Conservation (phyloP, 1,140 invertebrate species). For the Diorhabda sublineata region DNA sequence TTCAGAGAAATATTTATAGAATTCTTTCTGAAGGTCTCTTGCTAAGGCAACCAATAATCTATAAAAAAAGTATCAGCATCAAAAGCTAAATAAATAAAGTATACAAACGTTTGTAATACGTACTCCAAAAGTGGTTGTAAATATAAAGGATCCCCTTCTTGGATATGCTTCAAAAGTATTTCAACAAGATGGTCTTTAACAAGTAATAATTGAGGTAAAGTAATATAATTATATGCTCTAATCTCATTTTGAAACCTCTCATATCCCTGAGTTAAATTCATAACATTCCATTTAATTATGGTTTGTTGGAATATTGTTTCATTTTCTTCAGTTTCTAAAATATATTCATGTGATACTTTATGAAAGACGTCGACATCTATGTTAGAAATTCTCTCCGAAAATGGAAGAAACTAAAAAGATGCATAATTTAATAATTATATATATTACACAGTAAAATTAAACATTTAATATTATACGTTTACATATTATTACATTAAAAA, state of each 20-base stretch:
- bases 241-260: slow-evolving; percentile 69
- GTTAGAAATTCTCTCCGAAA: slow-evolving; percentile 75
- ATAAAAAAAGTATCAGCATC: slow-evolving; percentile 58
- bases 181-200: slow-evolving; percentile 72
- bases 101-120: slow-evolving; percentile 48
- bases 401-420: slow-evolving; percentile 75
- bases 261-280: slow-evolving; percentile 82
- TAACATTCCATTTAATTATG: slow-evolving; percentile 79
- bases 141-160: slow-evolving; percentile 64
- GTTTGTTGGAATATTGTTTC: slow-evolving; percentile 76
- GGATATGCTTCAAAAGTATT: slow-evolving; percentile 66
- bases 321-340: slow-evolving; percentile 60
- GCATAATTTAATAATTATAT: slow-evolving; percentile 20
- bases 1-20: slow-evolving; percentile 73
- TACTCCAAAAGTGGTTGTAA: slow-evolving; percentile 80
- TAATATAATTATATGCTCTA: slow-evolving; percentile 59
- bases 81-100: neutral
- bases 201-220: slow-evolving; percentile 73
- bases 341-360: slow-evolving; percentile 67
- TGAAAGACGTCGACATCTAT: slow-evolving; percentile 80
- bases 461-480: too few relatives aligned
- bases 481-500: too few relatives aligned
- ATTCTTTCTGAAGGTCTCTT: slow-evolving; percentile 80
- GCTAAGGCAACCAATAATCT: slow-evolving; percentile 77
- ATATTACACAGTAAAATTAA: too few relatives aligned